Conservation (phyloP, 2,113 vertebrate genomes). For the Mobula hypostoma region DNA sequence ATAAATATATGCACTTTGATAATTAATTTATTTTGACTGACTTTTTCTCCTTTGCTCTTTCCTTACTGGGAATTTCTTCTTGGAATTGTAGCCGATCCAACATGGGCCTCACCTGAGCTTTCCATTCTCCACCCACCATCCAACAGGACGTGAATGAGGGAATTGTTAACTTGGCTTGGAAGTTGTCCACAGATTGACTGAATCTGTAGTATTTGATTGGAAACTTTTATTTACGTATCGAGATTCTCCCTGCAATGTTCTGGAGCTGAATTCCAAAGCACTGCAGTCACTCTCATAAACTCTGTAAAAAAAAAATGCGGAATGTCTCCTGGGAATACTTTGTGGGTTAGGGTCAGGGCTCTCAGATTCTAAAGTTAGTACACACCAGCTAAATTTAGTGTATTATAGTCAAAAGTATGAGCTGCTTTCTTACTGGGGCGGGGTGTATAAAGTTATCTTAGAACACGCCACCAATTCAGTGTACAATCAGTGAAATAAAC, state of each 20-base stretch:
- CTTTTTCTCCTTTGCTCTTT: not conserved
- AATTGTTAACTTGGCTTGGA: not conserved
- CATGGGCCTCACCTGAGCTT: not conserved
- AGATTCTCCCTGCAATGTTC: not conserved
- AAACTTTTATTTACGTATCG: too few species aligned
- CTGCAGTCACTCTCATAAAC: not conserved
- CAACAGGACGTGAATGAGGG: not conserved
- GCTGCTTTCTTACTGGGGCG: not conserved
- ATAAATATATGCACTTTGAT: too few species aligned
- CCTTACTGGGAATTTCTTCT: not conserved
- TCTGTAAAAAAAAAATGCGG: not conserved
- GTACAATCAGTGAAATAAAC: not conserved
- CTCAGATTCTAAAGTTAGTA: constrained; percentile 23
- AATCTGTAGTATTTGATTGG: not conserved
- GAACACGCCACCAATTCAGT: not conserved
- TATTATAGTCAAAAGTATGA: not conserved
- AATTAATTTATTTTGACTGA: too few species aligned
- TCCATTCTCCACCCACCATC: not conserved
- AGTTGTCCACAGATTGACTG: not conserved
- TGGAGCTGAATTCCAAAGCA: not conserved
- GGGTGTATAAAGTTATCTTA: not conserved
- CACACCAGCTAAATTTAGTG: constrained; percentile 10
- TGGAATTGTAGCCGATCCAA: not conserved
- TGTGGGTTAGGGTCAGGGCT: not conserved
- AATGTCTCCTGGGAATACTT: not conserved